phyloP scores from a whole-genome alignment of 2,797 vertebrate genomes.

The Babyrousa celebensis region DNA sequence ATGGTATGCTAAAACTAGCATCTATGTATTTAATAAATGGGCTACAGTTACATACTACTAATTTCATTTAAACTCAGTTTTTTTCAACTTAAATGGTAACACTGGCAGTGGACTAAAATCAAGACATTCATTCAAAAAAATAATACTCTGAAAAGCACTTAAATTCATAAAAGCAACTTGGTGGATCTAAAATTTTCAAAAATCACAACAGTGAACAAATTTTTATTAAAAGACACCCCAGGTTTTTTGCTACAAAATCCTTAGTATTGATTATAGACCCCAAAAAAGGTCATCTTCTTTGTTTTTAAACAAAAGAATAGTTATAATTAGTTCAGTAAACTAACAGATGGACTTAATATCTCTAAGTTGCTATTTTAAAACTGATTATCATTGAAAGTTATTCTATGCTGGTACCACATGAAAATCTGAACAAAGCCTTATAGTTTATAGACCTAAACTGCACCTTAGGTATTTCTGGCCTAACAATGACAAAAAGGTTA shows the following conservation, averaged over 20 bases:
- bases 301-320: neutral
- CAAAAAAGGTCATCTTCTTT: slow-evolving; percentile 35
- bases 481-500: slow-evolving; percentile 73
- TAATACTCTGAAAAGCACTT: slow-evolving; percentile 63
- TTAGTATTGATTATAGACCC: neutral
- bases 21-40: neutral
- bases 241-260: slow-evolving; percentile 19
- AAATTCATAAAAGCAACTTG: slow-evolving; percentile 60
- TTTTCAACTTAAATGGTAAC: neutral
- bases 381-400: slow-evolving; percentile 44
- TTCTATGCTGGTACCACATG: neutral
- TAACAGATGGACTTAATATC: slow-evolving; percentile 23
- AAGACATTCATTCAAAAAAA: slow-evolving; percentile 52
- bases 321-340: slow-evolving; percentile 62
- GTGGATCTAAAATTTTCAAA: slow-evolving; percentile 58
- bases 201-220: neutral
- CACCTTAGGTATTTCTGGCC: slow-evolving; percentile 56
- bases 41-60: neutral
- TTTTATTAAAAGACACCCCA: slow-evolving; percentile 19
- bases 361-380: slow-evolving; percentile 42
- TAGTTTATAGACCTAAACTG: slow-evolving; percentile 50
- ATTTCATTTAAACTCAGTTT: slow-evolving; percentile 31
- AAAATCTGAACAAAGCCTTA: slow-evolving; percentile 69
- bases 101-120: slow-evolving; percentile 27
- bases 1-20: neutral